A percentile compares a stretch with the other conserved stretches of the same genome.
Evolutionary conservation across 37 sponge, comb jelly and placozoan species (phyloP).

Genomic region (Theonella swinhoei): DNA sequence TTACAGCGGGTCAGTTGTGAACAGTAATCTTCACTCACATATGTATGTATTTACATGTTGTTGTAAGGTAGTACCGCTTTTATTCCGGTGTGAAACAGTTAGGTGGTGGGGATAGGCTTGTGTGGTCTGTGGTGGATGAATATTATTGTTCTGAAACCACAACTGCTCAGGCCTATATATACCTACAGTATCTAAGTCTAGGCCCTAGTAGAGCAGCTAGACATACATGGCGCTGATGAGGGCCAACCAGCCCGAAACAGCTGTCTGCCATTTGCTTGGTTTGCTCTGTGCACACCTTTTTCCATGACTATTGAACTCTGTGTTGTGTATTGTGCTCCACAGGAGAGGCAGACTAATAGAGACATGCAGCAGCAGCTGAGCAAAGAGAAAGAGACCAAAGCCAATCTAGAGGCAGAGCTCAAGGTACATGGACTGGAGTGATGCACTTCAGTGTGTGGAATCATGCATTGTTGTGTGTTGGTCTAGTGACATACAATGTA

Average conservation of each 20-base stretch:
- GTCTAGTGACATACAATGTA: too few relatives aligned
- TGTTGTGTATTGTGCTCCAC: neutral
- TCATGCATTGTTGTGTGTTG: too few relatives aligned
- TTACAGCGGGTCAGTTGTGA: constrained; percentile 19
- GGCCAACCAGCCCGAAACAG: too few relatives aligned
- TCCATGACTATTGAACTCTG: neutral
- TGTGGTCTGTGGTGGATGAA: too few relatives aligned
- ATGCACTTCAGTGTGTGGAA: too few relatives aligned
- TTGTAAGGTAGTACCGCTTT: too few relatives aligned
- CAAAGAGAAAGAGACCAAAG: neutral
- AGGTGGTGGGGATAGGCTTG: neutral
- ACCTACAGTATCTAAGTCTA: neutral
- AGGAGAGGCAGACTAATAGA: constrained; percentile 37
- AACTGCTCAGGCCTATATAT: too few relatives aligned
- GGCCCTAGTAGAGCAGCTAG: neutral
- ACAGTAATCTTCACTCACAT: neutral
- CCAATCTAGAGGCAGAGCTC: neutral
- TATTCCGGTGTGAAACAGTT: too few relatives aligned
- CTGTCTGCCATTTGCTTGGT: too few relatives aligned
- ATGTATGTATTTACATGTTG: neutral
- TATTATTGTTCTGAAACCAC: too few relatives aligned
- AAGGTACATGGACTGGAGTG: neutral
- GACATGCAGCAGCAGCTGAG: constrained; percentile 26
- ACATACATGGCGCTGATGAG: too few relatives aligned
- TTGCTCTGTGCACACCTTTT: too few relatives aligned